Conservation (phyloP, 2,797 vertebrate species). For the Ctenopoma kingsleyae region DNA sequence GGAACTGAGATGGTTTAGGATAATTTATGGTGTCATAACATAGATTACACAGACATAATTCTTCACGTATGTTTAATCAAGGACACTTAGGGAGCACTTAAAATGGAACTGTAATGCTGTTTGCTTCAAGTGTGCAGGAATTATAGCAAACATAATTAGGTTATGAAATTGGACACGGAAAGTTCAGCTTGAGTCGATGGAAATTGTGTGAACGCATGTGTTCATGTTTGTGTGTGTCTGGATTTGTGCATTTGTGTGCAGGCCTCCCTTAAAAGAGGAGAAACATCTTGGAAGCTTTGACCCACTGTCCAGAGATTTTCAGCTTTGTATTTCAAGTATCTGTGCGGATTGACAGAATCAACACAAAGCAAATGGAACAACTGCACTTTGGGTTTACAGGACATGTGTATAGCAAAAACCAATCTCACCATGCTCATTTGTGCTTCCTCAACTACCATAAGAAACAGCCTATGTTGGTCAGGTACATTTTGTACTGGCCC, state of each 20-base stretch:
- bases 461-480: too few species aligned
- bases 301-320: conserved; percentile 33
- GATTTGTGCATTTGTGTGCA: conserved; percentile 14
- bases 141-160: conserved; percentile 58
- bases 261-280: conserved; percentile 14
- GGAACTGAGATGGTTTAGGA: conserved; percentile 46
- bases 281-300: conserved; percentile 25
- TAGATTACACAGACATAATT: conserved; percentile 61
- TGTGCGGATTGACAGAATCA: conserved; percentile 20
- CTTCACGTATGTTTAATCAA: conserved; percentile 57
- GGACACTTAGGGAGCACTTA: conserved; percentile 41
- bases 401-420: conserved; percentile 21
- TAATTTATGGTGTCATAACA: conserved; percentile 64
- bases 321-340: conserved; percentile 31
- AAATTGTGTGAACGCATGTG: conserved; percentile 13
- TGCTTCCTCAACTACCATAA: not conserved
- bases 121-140: conserved; percentile 35
- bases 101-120: conserved; percentile 46
- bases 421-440: not conserved
- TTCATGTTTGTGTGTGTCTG: conserved; percentile 4
- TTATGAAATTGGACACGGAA: conserved; percentile 54
- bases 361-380: conserved; percentile 2
- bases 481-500: too few species aligned
- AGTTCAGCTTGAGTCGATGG: conserved; percentile 46
- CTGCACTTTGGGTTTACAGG: conserved; percentile 11